Base-by-base conservation (phyloP, 35 echinoderm and acorn worm species). In the Hemicentrotus pulcherrimus region DNA sequence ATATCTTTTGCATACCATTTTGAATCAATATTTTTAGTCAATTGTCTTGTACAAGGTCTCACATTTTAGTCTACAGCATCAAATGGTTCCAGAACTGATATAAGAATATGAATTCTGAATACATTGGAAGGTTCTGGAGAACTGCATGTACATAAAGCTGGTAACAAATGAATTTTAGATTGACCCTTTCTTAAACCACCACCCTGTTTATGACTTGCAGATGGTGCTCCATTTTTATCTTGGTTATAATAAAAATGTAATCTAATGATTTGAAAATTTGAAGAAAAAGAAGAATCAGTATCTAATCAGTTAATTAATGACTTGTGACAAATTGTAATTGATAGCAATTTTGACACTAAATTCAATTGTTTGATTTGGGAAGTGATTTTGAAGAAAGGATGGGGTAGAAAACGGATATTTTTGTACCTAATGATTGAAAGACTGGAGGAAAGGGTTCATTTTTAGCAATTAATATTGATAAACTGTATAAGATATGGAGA, bases 131-230 rank as follows among this genome's bases (percentile, higher is more conserved):
- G 19, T 78, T 22, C 65, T 28, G n/a, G 65, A 78, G 28, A 78
- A n/a, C 19, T 78, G n/a, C n/a, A n/a, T n/a, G 65, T 78, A 78
- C 28, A 78, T 78, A 78, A 7, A 78, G 65, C 65, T 24, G 65
- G 65, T 78, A 78, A 78, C 65, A 78, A 78, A 78, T 78, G 65
- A 78, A 78, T 78, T 78, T 78, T 78, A 78, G 65, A 28, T 28
- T 78, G 65, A 78, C 65, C 65, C 65, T 78, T 78, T 55, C 50
- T 55, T 55, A 55, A 55, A n/a, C 22, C n/a, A n/a, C 65, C 7
- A 78, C 22, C 24, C 65, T 78, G 65, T 78, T 78, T 78, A 78
- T 55, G 50, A 55, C 50, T 55, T 55, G 50, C 65, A 78, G 65
- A 78, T 78, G 65, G 22, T 28, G n/a, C 65, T 78, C 65, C 65